Conservation (phyloP, 2,888 invertebrate genomes). For the Pachymerium ferrugineum region DNA sequence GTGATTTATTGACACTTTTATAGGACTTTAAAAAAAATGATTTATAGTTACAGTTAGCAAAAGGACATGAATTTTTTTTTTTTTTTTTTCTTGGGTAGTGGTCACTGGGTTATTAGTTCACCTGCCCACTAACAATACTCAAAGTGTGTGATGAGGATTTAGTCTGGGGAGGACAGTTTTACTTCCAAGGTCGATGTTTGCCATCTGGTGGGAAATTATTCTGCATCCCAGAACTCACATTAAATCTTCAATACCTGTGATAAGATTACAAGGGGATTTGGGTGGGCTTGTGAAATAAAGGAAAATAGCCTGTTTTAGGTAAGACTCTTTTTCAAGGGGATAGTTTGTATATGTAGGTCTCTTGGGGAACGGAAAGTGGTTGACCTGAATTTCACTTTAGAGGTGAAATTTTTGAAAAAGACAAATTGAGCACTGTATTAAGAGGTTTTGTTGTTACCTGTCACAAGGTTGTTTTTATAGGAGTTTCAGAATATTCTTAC, state of each 20-base stretch:
- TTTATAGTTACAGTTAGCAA: no score
- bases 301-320: background rate
- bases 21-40: no score
- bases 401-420: background rate
- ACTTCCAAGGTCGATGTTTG: slow-evolving; percentile 9
- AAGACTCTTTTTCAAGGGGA: background rate
- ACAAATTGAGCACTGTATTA: no score
- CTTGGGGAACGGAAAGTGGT: background rate
- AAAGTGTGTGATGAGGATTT: background rate
- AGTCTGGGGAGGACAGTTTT: background rate
- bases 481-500: no score
- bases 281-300: background rate
- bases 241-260: background rate
- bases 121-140: background rate
- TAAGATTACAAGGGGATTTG: slow-evolving; percentile 9
- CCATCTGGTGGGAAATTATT: background rate
- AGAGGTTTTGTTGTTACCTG: no score
- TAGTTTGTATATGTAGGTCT: background rate
- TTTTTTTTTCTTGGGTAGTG: background rate
- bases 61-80: background rate
- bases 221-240: slow-evolving; percentile 4
- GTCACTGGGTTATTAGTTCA: background rate
- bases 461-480: no score
- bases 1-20: no score
- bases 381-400: background rate